A percentile compares a stretch with the other conserved stretches of the same genome.
phyloP scores from a whole-genome alignment of 1,140 invertebrate genomes.

The Bombyx mori region DNA sequence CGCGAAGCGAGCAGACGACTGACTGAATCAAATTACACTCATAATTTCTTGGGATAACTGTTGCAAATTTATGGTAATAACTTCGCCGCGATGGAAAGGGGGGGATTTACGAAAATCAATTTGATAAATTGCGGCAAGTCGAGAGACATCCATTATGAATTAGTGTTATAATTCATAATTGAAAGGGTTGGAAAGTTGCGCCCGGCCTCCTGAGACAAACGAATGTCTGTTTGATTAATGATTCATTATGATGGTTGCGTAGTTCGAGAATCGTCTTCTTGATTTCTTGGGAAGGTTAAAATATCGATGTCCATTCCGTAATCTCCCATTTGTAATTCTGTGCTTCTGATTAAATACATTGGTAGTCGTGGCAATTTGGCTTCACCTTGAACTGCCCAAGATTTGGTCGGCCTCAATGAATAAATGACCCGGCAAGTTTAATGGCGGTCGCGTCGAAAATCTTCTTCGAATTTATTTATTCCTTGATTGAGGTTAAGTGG shows the following conservation, averaged over 20 bases:
- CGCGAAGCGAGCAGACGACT: constrained; percentile 21
- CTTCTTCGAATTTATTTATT: too few species aligned
- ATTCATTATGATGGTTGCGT: constrained; percentile 51
- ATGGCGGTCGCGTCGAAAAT: not conserved
- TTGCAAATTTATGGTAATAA: constrained; percentile 47
- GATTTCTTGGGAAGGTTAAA: constrained; percentile 37
- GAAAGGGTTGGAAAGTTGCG: constrained; percentile 52
- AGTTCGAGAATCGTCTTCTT: constrained; percentile 31
- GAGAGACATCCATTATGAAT: constrained; percentile 57
- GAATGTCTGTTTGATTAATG: constrained; percentile 61
- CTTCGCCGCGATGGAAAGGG: constrained; percentile 24
- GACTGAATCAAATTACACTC: constrained; percentile 40
- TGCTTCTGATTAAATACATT: constrained; percentile 1
- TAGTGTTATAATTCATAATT: constrained; percentile 65
- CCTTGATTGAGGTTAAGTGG: too few species aligned
- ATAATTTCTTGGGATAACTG: constrained; percentile 46
- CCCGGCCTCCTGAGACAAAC: constrained; percentile 48
- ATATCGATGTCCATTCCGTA: constrained; percentile 7
- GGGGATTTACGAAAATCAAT: constrained; percentile 51
- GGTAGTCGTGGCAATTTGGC: constrained; percentile 1
- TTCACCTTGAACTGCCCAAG: constrained; percentile 4
- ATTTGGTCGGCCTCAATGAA: not conserved
- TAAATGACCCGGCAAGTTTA: not conserved
- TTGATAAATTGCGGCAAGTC: constrained; percentile 57
- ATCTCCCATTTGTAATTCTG: not conserved